Evolutionary conservation across 2,113 vertebrate genomes (phyloP).

Genomic region (Mugil cephalus): DNA sequence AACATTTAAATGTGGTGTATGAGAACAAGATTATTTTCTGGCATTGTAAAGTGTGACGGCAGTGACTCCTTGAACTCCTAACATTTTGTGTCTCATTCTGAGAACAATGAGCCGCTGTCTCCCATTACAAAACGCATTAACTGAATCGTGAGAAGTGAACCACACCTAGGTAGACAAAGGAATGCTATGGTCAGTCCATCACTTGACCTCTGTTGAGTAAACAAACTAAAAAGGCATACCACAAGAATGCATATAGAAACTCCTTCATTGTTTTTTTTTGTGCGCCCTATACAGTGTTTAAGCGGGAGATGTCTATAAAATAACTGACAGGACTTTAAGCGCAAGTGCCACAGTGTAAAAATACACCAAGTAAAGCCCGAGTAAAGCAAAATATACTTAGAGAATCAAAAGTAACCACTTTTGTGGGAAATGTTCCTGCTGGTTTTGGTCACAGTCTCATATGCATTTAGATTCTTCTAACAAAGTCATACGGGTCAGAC

Average conservation of each 20-base stretch:
- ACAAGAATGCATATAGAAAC: conserved; percentile 29
- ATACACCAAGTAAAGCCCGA: too few species aligned
- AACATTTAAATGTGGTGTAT: too few species aligned
- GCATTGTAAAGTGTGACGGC: neutral
- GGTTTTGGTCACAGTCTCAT: too few species aligned
- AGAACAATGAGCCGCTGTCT: conserved; percentile 63
- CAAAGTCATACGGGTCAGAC: too few species aligned
- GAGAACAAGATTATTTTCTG: conserved; percentile 5
- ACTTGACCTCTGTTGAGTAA: conserved; percentile 54
- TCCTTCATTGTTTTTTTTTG: neutral
- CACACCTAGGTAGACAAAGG: conserved; percentile 66
- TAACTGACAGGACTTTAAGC: too few species aligned
- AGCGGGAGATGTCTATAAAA: too few species aligned
- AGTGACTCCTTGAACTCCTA: conserved; percentile 40
- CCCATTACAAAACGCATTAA: conserved; percentile 52
- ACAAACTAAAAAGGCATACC: conserved; percentile 45
- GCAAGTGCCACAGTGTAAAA: too few species aligned
- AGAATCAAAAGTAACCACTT: too few species aligned
- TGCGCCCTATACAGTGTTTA: neutral
- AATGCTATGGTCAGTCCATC: conserved; percentile 53
- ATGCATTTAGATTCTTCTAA: too few species aligned
- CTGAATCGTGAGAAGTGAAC: conserved; percentile 74
- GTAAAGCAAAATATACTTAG: too few species aligned
- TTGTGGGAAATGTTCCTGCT: too few species aligned
- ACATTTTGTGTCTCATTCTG: neutral